A percentile compares a stretch with the other conserved stretches of the same genome.
Conservation (phyloP, 2,113 vertebrate species). For the Pomatostomus ruficeps region DNA sequence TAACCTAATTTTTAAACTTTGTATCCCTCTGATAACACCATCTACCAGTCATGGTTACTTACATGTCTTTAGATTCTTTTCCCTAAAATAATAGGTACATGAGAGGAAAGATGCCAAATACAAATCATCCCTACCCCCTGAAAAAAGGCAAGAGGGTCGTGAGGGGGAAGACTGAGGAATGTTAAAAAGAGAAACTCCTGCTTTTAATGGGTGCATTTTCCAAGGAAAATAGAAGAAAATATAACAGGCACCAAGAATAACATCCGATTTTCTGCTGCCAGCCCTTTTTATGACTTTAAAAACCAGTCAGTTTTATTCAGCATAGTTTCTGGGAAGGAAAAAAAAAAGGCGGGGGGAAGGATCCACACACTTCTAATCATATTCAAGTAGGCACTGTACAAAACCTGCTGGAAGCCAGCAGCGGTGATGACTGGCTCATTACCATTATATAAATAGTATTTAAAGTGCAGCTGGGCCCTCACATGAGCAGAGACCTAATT, state of each 20-base stretch:
- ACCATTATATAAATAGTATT: slow-evolving; percentile 54
- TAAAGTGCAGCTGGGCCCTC: slow-evolving; percentile 67
- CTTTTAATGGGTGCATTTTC: slow-evolving; percentile 45
- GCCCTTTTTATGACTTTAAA: slow-evolving; percentile 51
- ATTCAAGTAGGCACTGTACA: slow-evolving; percentile 55
- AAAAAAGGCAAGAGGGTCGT: not conserved
- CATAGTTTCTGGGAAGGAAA: slow-evolving; percentile 58
- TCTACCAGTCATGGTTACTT: not conserved
- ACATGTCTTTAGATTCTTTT: not conserved
- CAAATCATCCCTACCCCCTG: not conserved
- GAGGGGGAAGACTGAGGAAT: not conserved
- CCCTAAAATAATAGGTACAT: not conserved
- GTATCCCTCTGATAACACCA: slow-evolving; percentile 12
- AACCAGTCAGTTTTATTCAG: slow-evolving; percentile 44
- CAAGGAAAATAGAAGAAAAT: slow-evolving; percentile 50
- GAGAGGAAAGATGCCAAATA: not conserved
- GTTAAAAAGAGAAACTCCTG: slow-evolving; percentile 25
- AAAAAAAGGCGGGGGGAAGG: not conserved
- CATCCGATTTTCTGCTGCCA: slow-evolving; percentile 61
- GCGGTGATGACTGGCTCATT: slow-evolving; percentile 47
- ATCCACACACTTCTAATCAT: slow-evolving; percentile 50
- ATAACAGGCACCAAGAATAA: slow-evolving; percentile 66
- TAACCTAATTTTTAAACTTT: slow-evolving; percentile 22
- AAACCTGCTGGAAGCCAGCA: slow-evolving; percentile 46
- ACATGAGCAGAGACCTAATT: slow-evolving; percentile 59